Conservation (phyloP, 2,113 vertebrate genomes). For the Martes martes region DNA sequence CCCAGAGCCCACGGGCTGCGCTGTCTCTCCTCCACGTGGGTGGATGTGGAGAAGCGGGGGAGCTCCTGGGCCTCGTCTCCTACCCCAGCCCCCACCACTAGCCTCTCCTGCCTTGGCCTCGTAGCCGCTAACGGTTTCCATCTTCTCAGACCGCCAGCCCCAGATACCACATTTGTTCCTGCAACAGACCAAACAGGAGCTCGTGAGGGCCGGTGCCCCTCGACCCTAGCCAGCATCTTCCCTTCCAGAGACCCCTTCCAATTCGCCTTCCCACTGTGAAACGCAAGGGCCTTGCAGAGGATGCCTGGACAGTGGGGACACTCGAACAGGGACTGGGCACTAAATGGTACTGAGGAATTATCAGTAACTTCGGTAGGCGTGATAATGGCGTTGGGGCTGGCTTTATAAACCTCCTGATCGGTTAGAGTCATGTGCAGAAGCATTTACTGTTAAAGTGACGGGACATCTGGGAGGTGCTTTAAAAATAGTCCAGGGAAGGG, state of each 20-base stretch:
- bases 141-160: slow-evolving; percentile 98
- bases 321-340: not conserved
- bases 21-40: not conserved
- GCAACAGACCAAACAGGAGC: slow-evolving; percentile 53
- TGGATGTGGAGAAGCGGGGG: accelerated
- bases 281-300: not conserved
- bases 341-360: not conserved
- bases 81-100: not conserved
- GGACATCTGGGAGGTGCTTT: not conserved
- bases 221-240: not conserved
- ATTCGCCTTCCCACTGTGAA: not conserved
- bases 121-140: slow-evolving; percentile 93
- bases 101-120: slow-evolving; percentile 91
- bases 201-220: not conserved
- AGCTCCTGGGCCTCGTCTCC: not conserved
- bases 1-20: not conserved
- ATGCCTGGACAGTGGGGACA: not conserved
- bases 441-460: not conserved
- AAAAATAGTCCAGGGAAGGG: not conserved
- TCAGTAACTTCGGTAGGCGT: not conserved
- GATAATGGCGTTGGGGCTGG: not conserved
- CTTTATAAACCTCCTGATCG: not conserved
- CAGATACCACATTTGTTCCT: slow-evolving; percentile 98
- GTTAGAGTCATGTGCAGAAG: not conserved
- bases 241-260: not conserved